Base-by-base conservation (phyloP, 2,797 vertebrate species). In the Philypnodon macrostomus region DNA sequence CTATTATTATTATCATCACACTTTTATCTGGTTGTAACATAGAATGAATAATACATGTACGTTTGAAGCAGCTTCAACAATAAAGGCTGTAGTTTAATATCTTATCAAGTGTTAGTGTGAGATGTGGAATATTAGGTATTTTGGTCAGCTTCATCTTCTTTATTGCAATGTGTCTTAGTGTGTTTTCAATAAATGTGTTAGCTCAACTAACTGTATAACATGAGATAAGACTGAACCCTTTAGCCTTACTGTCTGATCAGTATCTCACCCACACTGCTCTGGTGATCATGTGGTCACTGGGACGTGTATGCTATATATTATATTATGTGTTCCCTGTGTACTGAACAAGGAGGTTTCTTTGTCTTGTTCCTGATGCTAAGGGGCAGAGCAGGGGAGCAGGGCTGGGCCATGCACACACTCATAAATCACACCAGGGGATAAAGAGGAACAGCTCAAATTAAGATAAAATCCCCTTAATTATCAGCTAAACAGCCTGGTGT, bases 361-460 rank as follows among this genome's bases (percentile, higher is more conserved):
- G 77, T 85, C 76, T 80, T 77, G 73, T 74, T 77, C 46, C 72
- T 21, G 56, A 60, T 80, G 81, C 83, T 83, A 71, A 81, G 74
- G 85, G 77, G 72, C 80, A 84, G 73, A 73, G 69, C 69, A 67
- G 19, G 71, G 70, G 70, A 85, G 74, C 67, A 66, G 13, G 30
- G 64, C 70, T 73, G 71, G 63, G 67, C 79, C 78, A n/a, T n/a
- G n/a, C n/a, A 30, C 62, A 31, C 53, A 55, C 67, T 84, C 84
- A 83, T 91, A 90, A 90, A 92, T 92, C 90, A 92, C 80, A 51
- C 71, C 53, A 83, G 86, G 87, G 89, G 89, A 91, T 85, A 80
- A 85, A 87, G 87, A 89, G 88, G 73, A 90, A 83, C 89, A 89
- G 87, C 85, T 88, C 87, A 88, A 88, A 92, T 93, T 87, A 90